Conservation (phyloP, 2,888 invertebrate genomes). For the Synergus laeviventris region DNA sequence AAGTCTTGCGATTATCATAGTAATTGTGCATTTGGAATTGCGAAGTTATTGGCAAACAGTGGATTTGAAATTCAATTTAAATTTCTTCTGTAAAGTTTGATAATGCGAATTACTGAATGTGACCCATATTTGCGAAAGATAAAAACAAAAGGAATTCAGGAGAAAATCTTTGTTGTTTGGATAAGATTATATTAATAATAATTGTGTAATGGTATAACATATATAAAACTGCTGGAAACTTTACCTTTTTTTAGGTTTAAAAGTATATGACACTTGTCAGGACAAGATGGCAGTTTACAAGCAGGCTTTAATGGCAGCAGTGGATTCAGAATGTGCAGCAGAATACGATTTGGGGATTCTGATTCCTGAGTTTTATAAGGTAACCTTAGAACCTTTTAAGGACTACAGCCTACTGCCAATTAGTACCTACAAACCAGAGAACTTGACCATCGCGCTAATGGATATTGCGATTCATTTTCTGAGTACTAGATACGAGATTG, state of each 20-base stretch:
- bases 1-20: not conserved
- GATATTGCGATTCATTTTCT: slow-evolving; percentile 66
- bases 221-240: not conserved
- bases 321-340: slow-evolving; percentile 65
- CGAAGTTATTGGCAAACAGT: not conserved
- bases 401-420: slow-evolving; percentile 66
- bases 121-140: not conserved
- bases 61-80: not conserved
- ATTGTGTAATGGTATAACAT: too few species aligned
- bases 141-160: not conserved
- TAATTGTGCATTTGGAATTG: not conserved
- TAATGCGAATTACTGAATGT: not conserved
- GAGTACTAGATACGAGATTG: slow-evolving; percentile 61
- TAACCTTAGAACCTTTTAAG: slow-evolving; percentile 64
- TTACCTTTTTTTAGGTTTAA: slow-evolving; percentile 63
- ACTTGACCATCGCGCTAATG: slow-evolving; percentile 65
- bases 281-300: slow-evolving; percentile 69
- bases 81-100: not conserved
- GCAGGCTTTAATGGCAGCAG: slow-evolving; percentile 63
- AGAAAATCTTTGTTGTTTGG: too few species aligned
- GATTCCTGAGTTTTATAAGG: slow-evolving; percentile 60
- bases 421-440: slow-evolving; percentile 61
- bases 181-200: too few species aligned
- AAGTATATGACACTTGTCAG: slow-evolving; percentile 71
- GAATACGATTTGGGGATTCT: slow-evolving; percentile 69